Percentiles rank a stretch among this genome's conserved stretches.
phyloP scores from a whole-genome alignment of 2,113 vertebrate species.

The Reinhardtius hippoglossoides region DNA sequence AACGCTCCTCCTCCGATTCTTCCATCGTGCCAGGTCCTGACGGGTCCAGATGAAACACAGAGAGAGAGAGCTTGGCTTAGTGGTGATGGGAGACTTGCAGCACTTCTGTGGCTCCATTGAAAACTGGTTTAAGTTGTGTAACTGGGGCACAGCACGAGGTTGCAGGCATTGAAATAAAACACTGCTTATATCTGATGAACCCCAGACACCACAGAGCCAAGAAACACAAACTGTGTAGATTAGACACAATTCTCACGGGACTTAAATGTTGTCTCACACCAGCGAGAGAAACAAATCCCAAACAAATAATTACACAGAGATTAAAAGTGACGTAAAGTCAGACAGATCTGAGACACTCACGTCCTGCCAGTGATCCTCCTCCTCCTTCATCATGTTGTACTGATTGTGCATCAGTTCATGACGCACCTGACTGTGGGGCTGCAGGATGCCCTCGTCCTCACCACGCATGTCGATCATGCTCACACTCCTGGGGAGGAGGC shows the following conservation, averaged over 20 bases:
- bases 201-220: neutral
- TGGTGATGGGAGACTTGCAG: neutral
- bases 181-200: neutral
- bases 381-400: conserved; percentile 91
- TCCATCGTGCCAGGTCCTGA: conserved; percentile 97
- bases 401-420: conserved; percentile 93
- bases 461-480: conserved; percentile 97
- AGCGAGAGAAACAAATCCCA: neutral
- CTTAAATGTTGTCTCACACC: neutral
- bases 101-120: neutral
- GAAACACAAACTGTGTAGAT: neutral
- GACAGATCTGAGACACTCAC: conserved; percentile 81
- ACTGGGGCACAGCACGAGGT: conserved; percentile 15
- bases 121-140: conserved; percentile 4
- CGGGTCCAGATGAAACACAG: neutral
- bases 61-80: neutral
- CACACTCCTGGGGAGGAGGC: conserved; percentile 83
- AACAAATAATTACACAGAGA: neutral
- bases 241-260: neutral
- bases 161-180: neutral
- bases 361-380: conserved; percentile 96
- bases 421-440: conserved; percentile 91
- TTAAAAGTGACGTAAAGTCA: neutral
- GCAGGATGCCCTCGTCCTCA: conserved; percentile 86
- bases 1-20: conserved; percentile 92